Percentiles rank a stretch among this genome's conserved stretches.
Conservation (phyloP, 2,113 vertebrate genomes). For the Xiphophorus couchianus region DNA sequence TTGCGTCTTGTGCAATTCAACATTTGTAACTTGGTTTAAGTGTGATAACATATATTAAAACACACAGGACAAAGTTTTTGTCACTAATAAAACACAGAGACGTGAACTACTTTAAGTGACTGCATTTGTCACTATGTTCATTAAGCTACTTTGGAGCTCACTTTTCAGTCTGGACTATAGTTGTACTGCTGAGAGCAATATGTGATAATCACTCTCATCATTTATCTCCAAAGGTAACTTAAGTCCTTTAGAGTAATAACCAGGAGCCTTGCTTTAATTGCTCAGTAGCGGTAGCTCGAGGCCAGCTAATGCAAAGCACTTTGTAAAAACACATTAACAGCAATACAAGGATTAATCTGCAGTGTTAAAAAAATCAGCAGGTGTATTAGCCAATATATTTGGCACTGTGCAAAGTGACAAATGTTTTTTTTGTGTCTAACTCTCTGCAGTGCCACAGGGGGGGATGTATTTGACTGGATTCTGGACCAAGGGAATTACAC, state of each 20-base stretch:
- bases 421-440: not conserved
- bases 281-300: slow-evolving; percentile 30
- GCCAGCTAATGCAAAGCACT: slow-evolving; percentile 30
- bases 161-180: slow-evolving; percentile 26
- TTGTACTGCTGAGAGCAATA: slow-evolving; percentile 32
- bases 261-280: slow-evolving; percentile 41
- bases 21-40: slow-evolving; percentile 43
- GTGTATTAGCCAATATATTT: slow-evolving; percentile 6
- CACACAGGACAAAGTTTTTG: slow-evolving; percentile 16
- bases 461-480: slow-evolving; percentile 89
- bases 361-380: slow-evolving; percentile 11
- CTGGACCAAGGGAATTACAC: slow-evolving; percentile 88
- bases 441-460: slow-evolving; percentile 82
- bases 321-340: slow-evolving; percentile 18
- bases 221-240: slow-evolving; percentile 47
- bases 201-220: slow-evolving; percentile 38
- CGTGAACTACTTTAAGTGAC: not conserved
- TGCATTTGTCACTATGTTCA: slow-evolving; percentile 1
- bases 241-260: slow-evolving; percentile 57
- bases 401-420: not conserved
- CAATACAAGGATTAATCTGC: slow-evolving; percentile 14
- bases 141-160: slow-evolving; percentile 19
- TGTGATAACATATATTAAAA: slow-evolving; percentile 25
- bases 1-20: slow-evolving; percentile 23
- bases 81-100: slow-evolving; percentile 1